Percentiles rank a stretch among this genome's conserved stretches.
Conservation (phyloP, 2,888 invertebrate species). For the Drosophila planitibia region DNA sequence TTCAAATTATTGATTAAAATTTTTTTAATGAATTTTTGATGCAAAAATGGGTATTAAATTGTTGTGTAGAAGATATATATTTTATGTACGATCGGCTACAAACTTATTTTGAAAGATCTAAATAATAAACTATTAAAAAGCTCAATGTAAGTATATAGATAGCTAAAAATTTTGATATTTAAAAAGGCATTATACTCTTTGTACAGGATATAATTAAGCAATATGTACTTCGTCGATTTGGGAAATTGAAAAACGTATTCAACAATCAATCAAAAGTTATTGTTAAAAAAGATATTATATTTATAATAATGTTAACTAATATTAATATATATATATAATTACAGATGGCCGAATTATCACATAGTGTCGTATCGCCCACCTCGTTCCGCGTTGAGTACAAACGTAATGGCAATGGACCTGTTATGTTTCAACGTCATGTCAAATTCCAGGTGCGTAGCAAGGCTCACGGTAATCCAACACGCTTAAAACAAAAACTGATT, state of each 20-base stretch:
- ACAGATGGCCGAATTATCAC: slow-evolving; percentile 97
- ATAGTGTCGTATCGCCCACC: slow-evolving; percentile 99
- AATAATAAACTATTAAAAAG: too few relatives aligned
- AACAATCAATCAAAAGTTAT: not conserved
- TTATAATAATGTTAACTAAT: not conserved
- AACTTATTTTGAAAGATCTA: too few relatives aligned
- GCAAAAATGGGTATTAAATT: too few relatives aligned
- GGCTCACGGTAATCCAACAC: not conserved
- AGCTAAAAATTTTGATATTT: too few relatives aligned
- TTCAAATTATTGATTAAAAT: too few relatives aligned
- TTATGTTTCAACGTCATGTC: slow-evolving; percentile 98
- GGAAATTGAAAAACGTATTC: not conserved
- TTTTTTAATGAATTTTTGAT: too few relatives aligned
- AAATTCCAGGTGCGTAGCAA: slow-evolving; percentile 91
- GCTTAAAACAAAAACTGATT: not conserved
- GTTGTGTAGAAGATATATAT: too few relatives aligned
- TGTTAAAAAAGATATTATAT: not conserved
- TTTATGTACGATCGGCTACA: too few relatives aligned
- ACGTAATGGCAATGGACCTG: slow-evolving; percentile 95
- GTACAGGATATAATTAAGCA: not conserved
- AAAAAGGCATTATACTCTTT: too few relatives aligned
- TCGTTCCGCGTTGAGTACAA: slow-evolving; percentile 99
- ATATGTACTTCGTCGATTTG: not conserved
- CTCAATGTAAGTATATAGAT: too few relatives aligned
- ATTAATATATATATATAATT: not conserved